Evolutionary conservation across 2,113 vertebrate genomes (phyloP).

Genomic region (Nothobranchius furzeri): DNA sequence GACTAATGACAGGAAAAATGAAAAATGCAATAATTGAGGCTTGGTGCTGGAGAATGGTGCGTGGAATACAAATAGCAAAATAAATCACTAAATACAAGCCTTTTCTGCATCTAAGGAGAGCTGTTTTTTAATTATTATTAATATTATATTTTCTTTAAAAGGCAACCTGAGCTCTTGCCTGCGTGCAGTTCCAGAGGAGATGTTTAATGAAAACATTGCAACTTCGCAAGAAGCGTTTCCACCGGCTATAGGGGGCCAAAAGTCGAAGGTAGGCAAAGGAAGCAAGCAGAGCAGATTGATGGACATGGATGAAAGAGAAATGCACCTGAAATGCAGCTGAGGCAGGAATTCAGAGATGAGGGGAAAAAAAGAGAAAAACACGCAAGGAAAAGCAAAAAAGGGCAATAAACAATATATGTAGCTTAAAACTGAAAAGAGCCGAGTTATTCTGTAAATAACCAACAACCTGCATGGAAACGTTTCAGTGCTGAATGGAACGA

Average conservation of each 20-base stretch:
- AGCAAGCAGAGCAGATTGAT: conserved; percentile 24
- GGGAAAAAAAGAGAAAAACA: conserved; percentile 1
- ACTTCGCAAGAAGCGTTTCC: conserved; percentile 10
- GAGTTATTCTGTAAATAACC: not conserved
- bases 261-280: conserved; percentile 5
- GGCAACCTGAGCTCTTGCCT: not conserved
- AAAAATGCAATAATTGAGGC: conserved; percentile 25
- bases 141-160: not conserved
- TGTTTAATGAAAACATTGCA: conserved; percentile 11
- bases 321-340: conserved; percentile 13
- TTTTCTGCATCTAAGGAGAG: conserved; percentile 13
- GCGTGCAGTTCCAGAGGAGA: not conserved
- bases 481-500: not conserved
- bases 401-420: not conserved
- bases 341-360: not conserved
- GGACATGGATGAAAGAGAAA: conserved; percentile 39
- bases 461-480: not conserved
- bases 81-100: conserved; percentile 15
- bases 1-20: conserved; percentile 27
- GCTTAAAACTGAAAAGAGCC: not conserved
- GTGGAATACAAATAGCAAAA: conserved; percentile 8
- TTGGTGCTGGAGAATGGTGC: not conserved
- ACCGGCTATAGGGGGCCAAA: conserved; percentile 10
- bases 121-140: not conserved
- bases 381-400: not conserved